These are phyloP conservation scores for Eclectus roratus DNA, from an alignment of 2,113 vertebrate species.

Conservation along the genomic window DNA sequence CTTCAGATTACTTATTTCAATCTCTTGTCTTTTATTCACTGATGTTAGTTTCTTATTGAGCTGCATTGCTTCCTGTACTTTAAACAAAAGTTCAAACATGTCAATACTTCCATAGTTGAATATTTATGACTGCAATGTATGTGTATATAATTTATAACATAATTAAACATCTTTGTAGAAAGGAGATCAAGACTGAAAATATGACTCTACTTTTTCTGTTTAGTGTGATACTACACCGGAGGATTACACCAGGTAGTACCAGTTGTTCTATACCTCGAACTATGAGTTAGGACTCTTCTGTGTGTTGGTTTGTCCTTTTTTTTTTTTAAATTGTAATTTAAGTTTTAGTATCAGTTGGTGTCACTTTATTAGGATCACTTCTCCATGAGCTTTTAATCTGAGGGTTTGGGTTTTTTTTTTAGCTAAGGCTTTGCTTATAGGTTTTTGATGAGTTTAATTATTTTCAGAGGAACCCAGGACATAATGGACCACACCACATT, in stretches of 20 bases:
- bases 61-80: slow-evolving; percentile 87
- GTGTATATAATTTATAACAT: neutral
- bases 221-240: neutral
- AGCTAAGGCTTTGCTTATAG: neutral
- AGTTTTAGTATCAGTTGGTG: neutral
- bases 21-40: slow-evolving; percentile 83
- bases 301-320: neutral
- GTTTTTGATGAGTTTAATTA: neutral
- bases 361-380: neutral
- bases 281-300: neutral
- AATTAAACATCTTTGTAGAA: neutral
- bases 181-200: neutral
- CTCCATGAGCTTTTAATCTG: neutral
- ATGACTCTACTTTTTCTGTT: neutral
- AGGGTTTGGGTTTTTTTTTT: neutral
- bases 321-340: neutral
- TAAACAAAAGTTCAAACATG: slow-evolving; percentile 20
- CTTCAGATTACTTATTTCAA: slow-evolving; percentile 79
- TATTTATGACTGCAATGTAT: neutral
- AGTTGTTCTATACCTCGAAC: neutral
- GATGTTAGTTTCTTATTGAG: slow-evolving; percentile 81
- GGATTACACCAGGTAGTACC: neutral
- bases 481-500: neutral
- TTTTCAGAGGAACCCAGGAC: neutral
- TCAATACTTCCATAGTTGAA: neutral